Conservation (phyloP, 2,113 vertebrate genomes). For the Pantherophis guttatus region DNA sequence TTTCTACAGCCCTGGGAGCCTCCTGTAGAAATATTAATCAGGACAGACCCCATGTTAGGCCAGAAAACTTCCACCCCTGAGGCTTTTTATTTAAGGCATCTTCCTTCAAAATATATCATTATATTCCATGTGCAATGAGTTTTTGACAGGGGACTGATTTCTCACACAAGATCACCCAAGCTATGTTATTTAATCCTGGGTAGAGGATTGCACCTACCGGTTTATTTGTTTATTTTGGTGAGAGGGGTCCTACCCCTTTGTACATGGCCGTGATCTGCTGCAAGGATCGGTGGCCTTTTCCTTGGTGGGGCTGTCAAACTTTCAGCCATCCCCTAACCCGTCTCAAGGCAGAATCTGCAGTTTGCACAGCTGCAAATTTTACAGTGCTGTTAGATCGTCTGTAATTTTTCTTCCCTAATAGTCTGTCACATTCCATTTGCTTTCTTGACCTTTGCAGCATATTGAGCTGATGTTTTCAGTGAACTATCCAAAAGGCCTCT, state of each 20-base stretch:
- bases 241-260: neutral
- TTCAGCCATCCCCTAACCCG: neutral
- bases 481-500: constrained; percentile 2
- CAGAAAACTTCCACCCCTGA: neutral
- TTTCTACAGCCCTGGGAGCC: neutral
- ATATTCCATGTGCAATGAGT: neutral
- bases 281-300: neutral
- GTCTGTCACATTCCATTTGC: constrained; percentile 15
- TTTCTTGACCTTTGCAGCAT: neutral
- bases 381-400: neutral
- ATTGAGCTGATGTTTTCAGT: constrained; percentile 14
- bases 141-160: neutral
- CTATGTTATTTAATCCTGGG: neutral
- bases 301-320: neutral
- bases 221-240: neutral
- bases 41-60: neutral
- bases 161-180: neutral
- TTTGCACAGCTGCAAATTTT: constrained; percentile 15
- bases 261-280: neutral
- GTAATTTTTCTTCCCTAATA: constrained; percentile 15
- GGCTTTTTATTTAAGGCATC: neutral
- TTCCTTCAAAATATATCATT: neutral
- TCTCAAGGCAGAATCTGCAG: neutral
- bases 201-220: neutral
- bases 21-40: neutral